Base-by-base conservation (phyloP, 2,888 invertebrate genomes). In the Chelonus formosanus region DNA sequence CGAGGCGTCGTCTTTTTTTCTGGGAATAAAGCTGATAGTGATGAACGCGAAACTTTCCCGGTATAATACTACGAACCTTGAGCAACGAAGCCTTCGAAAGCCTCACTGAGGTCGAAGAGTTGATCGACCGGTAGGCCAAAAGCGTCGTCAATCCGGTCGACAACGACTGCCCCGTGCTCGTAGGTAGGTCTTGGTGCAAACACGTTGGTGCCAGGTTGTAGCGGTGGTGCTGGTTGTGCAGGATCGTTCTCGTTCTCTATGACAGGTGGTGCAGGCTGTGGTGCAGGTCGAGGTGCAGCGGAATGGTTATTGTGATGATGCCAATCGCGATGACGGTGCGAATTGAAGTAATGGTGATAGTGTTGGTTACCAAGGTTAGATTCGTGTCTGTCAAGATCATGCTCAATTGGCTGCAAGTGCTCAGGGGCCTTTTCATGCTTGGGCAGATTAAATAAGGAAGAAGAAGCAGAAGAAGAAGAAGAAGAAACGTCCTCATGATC, bases 61-160 rank as follows among this genome's bases (percentile, higher is more conserved):
- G 20, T 20, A 20, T 20, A 20, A 83, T 84, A 86, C 86, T 88
- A 85, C 80, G 88, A 88, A 85, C 89, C 89, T 80, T 89, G 88
- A 84, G 88, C 89, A 84, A 88, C 88, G 85, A 89, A 88, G 82
- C 88, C 87, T 83, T 89, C 87, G 85, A 88, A 87, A 81, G 88
- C 87, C 84, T 89, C 88, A 78, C 88, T 88, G 71, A 88, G 86
- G 76, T 88, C 87, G 75, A 87, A 87, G 86, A 89, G 88, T 81
- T 88, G 87, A 78, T 88, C 89, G 83, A 88, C 85, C 71, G 88
- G 85, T 72, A 87, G 65, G 63, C 71, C 73, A 63, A 78, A 78
- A 73, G 84, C 85, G 86, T 86, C 85, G 86, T 87, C 78, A 86
- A 86, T 80, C 86, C 87, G 83, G 85, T 87, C 83, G 86, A 86